Evolutionary conservation across 1,140 invertebrate species (phyloP).

Genomic region (Campoletis sonorensis): DNA sequence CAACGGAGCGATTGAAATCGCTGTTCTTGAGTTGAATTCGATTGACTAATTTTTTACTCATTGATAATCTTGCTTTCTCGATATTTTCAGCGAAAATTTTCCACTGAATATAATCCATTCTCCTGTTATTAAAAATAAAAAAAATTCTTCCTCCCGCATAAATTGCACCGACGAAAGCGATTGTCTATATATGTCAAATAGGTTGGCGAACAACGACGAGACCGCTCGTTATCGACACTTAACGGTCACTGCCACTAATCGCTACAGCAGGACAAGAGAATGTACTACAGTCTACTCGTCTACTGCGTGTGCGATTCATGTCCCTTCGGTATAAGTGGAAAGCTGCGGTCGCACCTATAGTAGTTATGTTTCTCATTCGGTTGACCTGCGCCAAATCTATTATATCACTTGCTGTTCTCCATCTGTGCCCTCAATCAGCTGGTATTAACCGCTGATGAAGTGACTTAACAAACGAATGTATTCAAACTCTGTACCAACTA

Average conservation of each 20-base stretch:
- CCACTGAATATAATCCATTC: too few species aligned
- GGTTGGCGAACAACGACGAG: slow-evolving; percentile 29
- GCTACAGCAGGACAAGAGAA: slow-evolving; percentile 16
- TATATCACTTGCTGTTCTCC: slow-evolving; percentile 1
- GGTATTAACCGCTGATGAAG: slow-evolving; percentile 13
- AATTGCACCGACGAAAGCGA: background rate
- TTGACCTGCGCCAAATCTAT: slow-evolving; percentile 17
- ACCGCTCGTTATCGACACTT: slow-evolving; percentile 39
- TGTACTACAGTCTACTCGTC: background rate
- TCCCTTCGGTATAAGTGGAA: background rate
- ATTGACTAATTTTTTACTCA: background rate
- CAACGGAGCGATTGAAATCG: too few species aligned
- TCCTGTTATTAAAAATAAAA: background rate
- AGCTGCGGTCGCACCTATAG: slow-evolving; percentile 11
- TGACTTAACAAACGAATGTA: background rate
- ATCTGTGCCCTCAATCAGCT: slow-evolving; percentile 8
- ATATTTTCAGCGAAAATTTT: background rate
- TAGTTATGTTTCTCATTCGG: slow-evolving; percentile 12
- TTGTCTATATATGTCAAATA: slow-evolving; percentile 23
- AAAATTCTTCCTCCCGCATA: background rate
- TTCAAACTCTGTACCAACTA: background rate
- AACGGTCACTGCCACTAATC: slow-evolving; percentile 38
- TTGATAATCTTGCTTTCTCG: background rate
- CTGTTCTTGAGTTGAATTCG: too few species aligned
- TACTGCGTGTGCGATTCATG: slow-evolving; percentile 7